Evolutionary conservation across 35 echinoderm and acorn worm genomes (phyloP), one percentile per base, ranked within the genome.

Genomic region (Ophiothrix spiculata): DNA sequence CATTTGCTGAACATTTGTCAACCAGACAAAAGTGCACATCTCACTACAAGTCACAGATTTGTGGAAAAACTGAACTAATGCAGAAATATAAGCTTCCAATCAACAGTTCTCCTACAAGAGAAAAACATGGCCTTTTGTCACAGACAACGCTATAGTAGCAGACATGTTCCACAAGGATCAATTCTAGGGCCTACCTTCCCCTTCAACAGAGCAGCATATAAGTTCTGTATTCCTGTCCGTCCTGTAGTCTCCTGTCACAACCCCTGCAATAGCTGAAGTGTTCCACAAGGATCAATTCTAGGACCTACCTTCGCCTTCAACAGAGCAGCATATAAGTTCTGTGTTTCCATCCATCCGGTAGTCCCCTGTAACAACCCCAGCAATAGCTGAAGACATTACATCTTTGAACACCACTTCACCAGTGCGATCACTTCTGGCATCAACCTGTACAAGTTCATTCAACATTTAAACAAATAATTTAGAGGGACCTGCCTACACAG

Each of bases 321-420:
- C 81, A 31, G 96, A 99, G 78, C 96, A 99, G 39, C 96, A 99
- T 73, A 99, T 99, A 21, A 99, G 87, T 79, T 91, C 91, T 56
- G 37, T 93, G 77, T 99, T 94, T 1, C 96, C 96, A 79, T 99
- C 92, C 81, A 86, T 89, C 33, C 96, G 75, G 54, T 99, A 99
- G 41, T 99, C 96, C 33, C 96, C 96, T 75, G 91, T 81, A 0
- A 99, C 96, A 54, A 99, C 94, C 21, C 96, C 96, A 69, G 96
- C 96, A 13, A 99, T 54, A 29, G 96, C 88, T 42, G 90, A 56
- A 8, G 96, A 88, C 64, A 99, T 79, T 39, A 94, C 94, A 56
- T 99, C 91, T 75, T 93, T 91, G 76, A 94, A 99, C 1, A 99
- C 90, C 33, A 99, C 96, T 39, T 99, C 96, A 39, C 96, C 96